Conservation (phyloP, 2,113 vertebrate species). For the Thermophis baileyi region DNA sequence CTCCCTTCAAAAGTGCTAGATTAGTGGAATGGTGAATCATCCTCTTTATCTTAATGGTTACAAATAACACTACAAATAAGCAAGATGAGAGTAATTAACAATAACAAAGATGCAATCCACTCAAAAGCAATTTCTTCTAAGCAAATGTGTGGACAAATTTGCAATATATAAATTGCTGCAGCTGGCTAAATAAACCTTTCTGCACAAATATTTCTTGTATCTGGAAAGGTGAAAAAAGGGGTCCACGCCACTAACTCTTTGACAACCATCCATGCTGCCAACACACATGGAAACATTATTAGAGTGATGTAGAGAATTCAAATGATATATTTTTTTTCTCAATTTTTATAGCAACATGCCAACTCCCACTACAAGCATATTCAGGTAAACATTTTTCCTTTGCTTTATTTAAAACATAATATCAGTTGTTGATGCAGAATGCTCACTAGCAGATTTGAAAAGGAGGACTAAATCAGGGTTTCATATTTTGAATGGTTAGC, state of each 20-base stretch:
- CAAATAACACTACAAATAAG: neutral
- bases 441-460: neutral
- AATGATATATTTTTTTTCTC: neutral
- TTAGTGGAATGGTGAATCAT: neutral
- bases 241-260: neutral
- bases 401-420: neutral
- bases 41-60: neutral
- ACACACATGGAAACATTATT: neutral
- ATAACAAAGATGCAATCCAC: neutral
- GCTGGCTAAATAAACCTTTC: neutral
- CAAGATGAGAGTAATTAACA: neutral
- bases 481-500: neutral
- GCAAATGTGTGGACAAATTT: neutral
- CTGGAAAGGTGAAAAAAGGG: neutral
- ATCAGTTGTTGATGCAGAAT: neutral
- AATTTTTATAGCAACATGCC: constrained; percentile 52
- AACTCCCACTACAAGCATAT: constrained; percentile 55
- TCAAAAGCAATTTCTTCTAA: neutral
- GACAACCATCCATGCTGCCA: neutral
- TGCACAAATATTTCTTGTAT: neutral
- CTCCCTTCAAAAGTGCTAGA: neutral
- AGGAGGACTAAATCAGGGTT: neutral
- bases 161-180: neutral
- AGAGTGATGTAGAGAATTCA: neutral
- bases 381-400: constrained; percentile 46